Evolutionary conservation across 2,797 vertebrate genomes (phyloP), one percentile per base, ranked within the genome.

Genomic region (Melanotaenia maccullochi): DNA sequence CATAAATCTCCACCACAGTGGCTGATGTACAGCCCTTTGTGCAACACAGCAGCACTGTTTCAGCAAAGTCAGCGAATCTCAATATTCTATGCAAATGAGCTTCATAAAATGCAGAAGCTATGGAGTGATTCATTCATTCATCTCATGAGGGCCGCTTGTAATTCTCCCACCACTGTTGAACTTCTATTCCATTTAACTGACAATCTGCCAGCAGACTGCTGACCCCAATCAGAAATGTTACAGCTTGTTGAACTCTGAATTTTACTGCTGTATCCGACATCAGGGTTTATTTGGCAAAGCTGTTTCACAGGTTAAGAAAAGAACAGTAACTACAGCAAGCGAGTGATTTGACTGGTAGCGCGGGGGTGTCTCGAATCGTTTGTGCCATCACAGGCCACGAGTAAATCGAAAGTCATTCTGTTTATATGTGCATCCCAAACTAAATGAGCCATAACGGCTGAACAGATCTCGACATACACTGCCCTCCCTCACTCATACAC

Each of bases 51-150:
- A 60, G 64, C 58, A 58, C 52, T 20, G 49, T 71, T 78, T 77
- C 24, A 77, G 88, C 82, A 49, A 75, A 79, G 65, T 87, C 84
- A 88, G 81, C 79, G 76, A 44, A 68, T 79, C 68, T 71, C 64
- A 68, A 71, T 73, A 76, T 79, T 47, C 63, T 64, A 78, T 85
- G 80, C 60, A 81, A 87, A 88, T 85, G 78, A 64, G 30, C 70
- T 75, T 82, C 81, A 79, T 71, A 74, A 76, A 79, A 75, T 25
- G 57, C 55, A 76, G 65, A 65, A 61, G 47, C 68, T 38, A 30
- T 66, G 69, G 71, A 79, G 75, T 71, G 44, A 88, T 78, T 77
- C 72, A 81, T 85, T 85, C 66, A 78, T 84, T 85, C 66, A 78
- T 78, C 71, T 69, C 65, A 82, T 32, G 22, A 79, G 73, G 68